These are phyloP conservation scores for Tiliqua scincoides DNA, from an alignment of 2,113 vertebrate species.

Conservation along the genomic window DNA sequence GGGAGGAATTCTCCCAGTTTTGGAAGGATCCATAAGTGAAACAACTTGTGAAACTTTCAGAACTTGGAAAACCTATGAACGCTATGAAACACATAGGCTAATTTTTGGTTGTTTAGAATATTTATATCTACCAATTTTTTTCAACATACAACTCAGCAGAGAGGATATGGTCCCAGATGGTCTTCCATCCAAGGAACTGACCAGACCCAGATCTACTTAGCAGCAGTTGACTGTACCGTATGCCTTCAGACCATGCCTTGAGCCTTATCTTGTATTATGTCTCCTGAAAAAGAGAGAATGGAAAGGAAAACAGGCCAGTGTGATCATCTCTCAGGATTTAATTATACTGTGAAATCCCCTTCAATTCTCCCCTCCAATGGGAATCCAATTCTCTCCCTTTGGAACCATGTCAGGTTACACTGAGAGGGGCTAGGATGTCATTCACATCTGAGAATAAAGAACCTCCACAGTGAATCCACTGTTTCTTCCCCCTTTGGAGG, in stretches of 20 bases:
- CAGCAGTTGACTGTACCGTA: no score
- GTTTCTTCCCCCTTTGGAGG: neutral
- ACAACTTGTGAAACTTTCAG: neutral
- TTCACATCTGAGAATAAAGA: neutral
- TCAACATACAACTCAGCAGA: no score
- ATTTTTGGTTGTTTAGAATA: neutral
- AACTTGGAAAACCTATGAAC: neutral
- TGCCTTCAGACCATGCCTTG: no score
- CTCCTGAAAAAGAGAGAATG: no score
- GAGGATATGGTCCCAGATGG: no score
- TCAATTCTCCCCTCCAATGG: no score
- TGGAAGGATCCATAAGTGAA: neutral
- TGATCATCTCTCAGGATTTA: neutral
- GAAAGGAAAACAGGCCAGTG: no score
- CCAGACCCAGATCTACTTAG: no score
- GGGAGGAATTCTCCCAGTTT: neutral
- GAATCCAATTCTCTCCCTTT: neutral
- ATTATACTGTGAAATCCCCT: neutral
- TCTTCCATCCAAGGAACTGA: no score
- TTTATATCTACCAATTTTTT: no score
- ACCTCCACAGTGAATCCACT: neutral
- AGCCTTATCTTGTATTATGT: no score
- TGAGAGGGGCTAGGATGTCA: neutral
- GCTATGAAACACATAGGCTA: neutral
- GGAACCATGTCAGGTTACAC: neutral